A percentile compares a stretch with the other conserved stretches of the same genome.
phyloP scores from a whole-genome alignment of 2,888 invertebrate species.

The Drosophila ezoana region DNA sequence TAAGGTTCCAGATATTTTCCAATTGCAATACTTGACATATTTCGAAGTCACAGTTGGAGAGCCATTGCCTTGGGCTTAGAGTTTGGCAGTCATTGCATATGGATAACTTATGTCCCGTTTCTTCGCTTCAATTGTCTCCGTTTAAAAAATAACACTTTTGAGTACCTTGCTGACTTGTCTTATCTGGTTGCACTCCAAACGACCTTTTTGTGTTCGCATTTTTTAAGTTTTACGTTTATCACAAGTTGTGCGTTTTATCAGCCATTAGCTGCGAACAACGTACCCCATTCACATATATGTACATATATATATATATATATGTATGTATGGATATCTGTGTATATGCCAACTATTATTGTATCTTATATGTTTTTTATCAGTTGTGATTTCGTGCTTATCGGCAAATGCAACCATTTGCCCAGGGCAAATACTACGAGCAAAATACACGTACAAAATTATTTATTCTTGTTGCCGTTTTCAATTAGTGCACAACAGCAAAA shows the following conservation, averaged over 20 bases:
- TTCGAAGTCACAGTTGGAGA: too few species aligned
- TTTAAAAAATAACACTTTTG: not conserved
- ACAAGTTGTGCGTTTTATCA: conserved; percentile 40
- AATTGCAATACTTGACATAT: too few species aligned
- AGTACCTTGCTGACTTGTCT: not conserved
- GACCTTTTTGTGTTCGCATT: not conserved
- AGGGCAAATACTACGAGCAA: conserved; percentile 46
- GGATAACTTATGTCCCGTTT: not conserved
- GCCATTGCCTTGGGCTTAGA: too few species aligned
- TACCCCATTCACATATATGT: conserved; percentile 5
- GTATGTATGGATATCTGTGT: not conserved
- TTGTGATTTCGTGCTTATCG: conserved; percentile 69
- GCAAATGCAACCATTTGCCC: conserved; percentile 65
- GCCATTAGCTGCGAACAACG: conserved; percentile 35
- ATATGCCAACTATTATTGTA: conserved; percentile 28
- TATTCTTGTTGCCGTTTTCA: conserved; percentile 61
- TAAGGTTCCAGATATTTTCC: too few species aligned
- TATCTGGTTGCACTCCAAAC: conserved; percentile 2
- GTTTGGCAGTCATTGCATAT: too few species aligned
- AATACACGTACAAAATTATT: conserved; percentile 40
- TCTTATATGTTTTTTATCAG: conserved; percentile 58
- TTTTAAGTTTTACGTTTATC: conserved; percentile 33
- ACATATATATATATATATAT: not conserved
- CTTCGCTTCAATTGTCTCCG: not conserved
- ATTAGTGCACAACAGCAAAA: conserved; percentile 59